These are phyloP conservation scores for Tangara arthus DNA, from an alignment of 2,797 vertebrate species.

Conservation along the genomic window DNA sequence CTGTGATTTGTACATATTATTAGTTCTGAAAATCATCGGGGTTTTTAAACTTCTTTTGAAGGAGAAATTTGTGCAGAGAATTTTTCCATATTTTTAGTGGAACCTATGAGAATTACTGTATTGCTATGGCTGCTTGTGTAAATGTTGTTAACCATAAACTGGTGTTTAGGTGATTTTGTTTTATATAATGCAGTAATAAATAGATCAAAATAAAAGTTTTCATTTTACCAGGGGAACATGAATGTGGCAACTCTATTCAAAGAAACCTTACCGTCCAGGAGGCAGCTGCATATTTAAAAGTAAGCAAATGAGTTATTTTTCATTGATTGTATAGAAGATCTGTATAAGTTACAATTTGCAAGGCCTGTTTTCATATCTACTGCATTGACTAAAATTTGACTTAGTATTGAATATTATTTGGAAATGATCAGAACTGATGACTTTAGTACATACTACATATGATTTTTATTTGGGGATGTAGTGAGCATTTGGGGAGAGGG, in stretches of 20 bases:
- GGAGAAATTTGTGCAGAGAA: not conserved
- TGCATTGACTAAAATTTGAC: not conserved
- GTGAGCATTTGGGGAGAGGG: not conserved
- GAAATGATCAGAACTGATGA: not conserved
- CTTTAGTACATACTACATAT: not conserved
- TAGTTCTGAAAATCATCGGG: not conserved
- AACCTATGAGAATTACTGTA: not conserved
- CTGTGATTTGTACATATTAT: not conserved
- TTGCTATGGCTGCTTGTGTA: not conserved
- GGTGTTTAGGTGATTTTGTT: slow-evolving; percentile 10
- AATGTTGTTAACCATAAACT: not conserved
- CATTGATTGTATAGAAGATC: not conserved
- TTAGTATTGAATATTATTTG: not conserved
- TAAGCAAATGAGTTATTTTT: slow-evolving; percentile 68
- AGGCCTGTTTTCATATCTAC: not conserved
- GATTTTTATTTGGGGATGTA: not conserved
- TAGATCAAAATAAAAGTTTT: slow-evolving; percentile 46
- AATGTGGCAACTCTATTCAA: slow-evolving; percentile 86
- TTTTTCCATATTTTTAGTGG: not conserved
- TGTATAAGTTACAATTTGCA: not conserved
- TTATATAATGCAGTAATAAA: not conserved
- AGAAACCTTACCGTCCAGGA: slow-evolving; percentile 88
- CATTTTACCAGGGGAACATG: slow-evolving; percentile 85
- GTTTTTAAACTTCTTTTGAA: not conserved
- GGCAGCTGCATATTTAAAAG: slow-evolving; percentile 85